phyloP scores from a whole-genome alignment of 2,113 vertebrate genomes.

The Coptodon bakossiorum region DNA sequence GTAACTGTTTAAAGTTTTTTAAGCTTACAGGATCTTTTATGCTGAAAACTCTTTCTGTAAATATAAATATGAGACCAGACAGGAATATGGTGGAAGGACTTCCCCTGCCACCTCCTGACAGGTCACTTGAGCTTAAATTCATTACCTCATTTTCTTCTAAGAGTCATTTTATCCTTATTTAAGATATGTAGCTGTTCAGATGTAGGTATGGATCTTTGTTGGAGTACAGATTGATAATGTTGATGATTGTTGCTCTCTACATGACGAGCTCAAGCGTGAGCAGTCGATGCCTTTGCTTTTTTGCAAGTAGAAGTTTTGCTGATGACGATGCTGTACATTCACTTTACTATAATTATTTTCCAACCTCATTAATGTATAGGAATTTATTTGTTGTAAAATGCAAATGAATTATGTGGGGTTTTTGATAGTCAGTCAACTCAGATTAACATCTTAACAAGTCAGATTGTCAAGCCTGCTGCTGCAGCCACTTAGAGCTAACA shows the following conservation, averaged over 20 bases:
- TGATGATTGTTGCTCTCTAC: background rate
- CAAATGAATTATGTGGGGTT: rapidly evolving
- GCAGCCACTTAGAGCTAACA: background rate
- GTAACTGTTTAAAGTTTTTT: background rate
- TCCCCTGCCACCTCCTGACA: background rate
- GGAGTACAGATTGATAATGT: too few relatives aligned
- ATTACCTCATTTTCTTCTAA: background rate
- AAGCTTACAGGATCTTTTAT: background rate
- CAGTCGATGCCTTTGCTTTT: background rate
- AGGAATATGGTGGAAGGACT: background rate
- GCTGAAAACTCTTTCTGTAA: background rate
- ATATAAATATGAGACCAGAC: background rate
- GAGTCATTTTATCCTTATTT: background rate
- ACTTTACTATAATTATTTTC: background rate
- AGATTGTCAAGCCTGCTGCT: background rate
- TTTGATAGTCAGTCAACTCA: background rate
- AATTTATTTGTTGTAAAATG: rapidly evolving
- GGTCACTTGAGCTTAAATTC: background rate
- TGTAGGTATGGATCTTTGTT: background rate
- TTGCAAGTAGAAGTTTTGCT: background rate
- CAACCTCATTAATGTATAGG: rapidly evolving
- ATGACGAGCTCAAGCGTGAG: background rate
- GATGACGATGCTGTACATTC: background rate
- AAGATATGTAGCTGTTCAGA: background rate
- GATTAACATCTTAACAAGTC: background rate